Evolutionary conservation across 2,888 invertebrate genomes (phyloP).

Genomic region (Pachycephus smyrnensis): DNA sequence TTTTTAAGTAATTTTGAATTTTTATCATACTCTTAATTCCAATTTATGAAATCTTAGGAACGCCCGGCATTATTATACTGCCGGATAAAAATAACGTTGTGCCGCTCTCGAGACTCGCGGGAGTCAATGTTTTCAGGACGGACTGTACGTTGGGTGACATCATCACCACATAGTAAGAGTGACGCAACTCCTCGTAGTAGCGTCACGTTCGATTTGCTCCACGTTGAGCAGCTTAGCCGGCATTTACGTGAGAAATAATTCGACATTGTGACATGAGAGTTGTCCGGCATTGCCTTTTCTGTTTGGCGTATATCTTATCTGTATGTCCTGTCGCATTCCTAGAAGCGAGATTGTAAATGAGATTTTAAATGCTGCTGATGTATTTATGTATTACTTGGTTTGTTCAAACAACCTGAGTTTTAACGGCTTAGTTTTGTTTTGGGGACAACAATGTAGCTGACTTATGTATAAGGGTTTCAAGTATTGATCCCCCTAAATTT

Average conservation of each 20-base stretch:
- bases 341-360: not conserved
- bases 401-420: not conserved
- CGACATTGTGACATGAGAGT: not conserved
- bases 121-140: slow-evolving; percentile 55
- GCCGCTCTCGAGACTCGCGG: slow-evolving; percentile 18
- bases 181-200: slow-evolving; percentile 57
- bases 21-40: not conserved
- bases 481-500: not conserved
- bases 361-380: not conserved
- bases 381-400: not conserved
- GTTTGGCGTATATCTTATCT: not conserved
- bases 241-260: not conserved
- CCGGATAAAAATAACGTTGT: slow-evolving; percentile 32
- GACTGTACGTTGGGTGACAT: slow-evolving; percentile 58
- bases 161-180: slow-evolving; percentile 60
- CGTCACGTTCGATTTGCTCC: slow-evolving; percentile 45
- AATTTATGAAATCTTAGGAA: not conserved
- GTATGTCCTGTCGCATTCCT: not conserved
- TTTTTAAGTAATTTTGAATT: not conserved
- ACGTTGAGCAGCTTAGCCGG: slow-evolving; percentile 6
- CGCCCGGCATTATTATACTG: slow-evolving; percentile 1
- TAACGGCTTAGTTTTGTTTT: not conserved
- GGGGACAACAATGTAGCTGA: not conserved
- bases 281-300: not conserved
- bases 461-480: not conserved